phyloP scores from a whole-genome alignment of 2,888 invertebrate species.

The Eudemis profundana region DNA sequence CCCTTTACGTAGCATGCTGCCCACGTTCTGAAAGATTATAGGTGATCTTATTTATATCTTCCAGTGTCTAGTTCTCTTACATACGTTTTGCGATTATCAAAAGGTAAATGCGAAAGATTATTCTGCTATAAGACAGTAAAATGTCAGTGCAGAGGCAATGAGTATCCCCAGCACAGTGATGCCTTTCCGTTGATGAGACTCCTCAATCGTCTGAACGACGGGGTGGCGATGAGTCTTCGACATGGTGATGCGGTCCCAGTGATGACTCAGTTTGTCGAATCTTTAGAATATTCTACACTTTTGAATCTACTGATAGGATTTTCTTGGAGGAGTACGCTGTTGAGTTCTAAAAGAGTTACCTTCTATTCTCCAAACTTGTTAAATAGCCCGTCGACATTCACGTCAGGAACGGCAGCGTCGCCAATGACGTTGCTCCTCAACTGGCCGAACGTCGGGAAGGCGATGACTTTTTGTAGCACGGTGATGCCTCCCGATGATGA shows the following conservation, averaged over 20 bases:
- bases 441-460: background rate
- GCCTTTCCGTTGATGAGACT: background rate
- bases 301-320: too few relatives aligned
- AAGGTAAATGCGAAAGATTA: too few relatives aligned
- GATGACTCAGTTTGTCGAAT: too few relatives aligned
- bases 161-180: too few relatives aligned
- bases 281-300: too few relatives aligned
- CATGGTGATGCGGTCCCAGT: background rate
- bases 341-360: slow-evolving; percentile 50
- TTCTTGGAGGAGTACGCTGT: too few relatives aligned
- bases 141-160: too few relatives aligned
- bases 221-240: background rate
- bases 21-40: slow-evolving; percentile 62
- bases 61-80: background rate
- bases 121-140: too few relatives aligned
- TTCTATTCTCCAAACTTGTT: slow-evolving; percentile 67
- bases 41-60: too few relatives aligned
- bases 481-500: background rate
- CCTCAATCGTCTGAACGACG: background rate
- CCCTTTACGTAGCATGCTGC: slow-evolving; percentile 81
- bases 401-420: slow-evolving; percentile 49
- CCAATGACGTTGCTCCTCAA: background rate
- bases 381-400: slow-evolving; percentile 65
- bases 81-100: too few relatives aligned
- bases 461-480: too few relatives aligned